Percentiles rank a stretch among this genome's conserved stretches.
phyloP scores from a whole-genome alignment of 2,797 vertebrate species.

The Brachyrhaphis roseni region DNA sequence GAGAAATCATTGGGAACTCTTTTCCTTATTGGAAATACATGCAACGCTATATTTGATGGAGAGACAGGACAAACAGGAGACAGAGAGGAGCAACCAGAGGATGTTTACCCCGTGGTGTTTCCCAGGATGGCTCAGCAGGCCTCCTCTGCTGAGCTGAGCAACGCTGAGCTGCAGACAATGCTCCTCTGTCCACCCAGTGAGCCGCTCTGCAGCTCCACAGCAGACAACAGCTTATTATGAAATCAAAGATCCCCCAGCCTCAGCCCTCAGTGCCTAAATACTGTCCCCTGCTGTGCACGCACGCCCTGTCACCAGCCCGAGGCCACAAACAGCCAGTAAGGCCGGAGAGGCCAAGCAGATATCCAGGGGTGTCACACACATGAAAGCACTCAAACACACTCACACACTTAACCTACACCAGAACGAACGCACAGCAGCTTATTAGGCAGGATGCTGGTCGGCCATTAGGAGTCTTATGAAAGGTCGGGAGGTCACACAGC shows the following conservation, averaged over 20 bases:
- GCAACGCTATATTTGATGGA: background rate
- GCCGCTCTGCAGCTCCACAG: conserved; percentile 72
- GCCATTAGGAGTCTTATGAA: conserved; percentile 61
- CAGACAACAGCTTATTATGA: conserved; percentile 80
- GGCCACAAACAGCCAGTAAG: conserved; percentile 66
- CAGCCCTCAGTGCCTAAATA: conserved; percentile 70
- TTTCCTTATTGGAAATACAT: background rate
- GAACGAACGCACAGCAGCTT: conserved; percentile 67
- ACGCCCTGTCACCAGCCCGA: conserved; percentile 63
- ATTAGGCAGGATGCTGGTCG: conserved; percentile 62
- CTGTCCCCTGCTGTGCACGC: conserved; percentile 76
- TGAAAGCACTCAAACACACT: conserved; percentile 62
- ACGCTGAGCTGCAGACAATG: conserved; percentile 67
- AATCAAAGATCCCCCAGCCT: conserved; percentile 62
- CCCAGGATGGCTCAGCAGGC: conserved; percentile 56
- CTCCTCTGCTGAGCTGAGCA: conserved; percentile 52
- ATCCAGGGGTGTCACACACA: conserved; percentile 64
- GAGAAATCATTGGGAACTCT: background rate
- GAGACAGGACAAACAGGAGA: conserved; percentile 11
- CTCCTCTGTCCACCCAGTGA: conserved; percentile 66
- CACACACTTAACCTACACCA: conserved; percentile 61
- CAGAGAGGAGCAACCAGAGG: conserved; percentile 49
- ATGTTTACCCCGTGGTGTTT: conserved; percentile 63
- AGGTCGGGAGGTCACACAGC: conserved; percentile 73
- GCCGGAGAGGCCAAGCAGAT: conserved; percentile 58